Evolutionary conservation across 2,797 vertebrate species (phyloP).

Genomic region (Pterois miles): DNA sequence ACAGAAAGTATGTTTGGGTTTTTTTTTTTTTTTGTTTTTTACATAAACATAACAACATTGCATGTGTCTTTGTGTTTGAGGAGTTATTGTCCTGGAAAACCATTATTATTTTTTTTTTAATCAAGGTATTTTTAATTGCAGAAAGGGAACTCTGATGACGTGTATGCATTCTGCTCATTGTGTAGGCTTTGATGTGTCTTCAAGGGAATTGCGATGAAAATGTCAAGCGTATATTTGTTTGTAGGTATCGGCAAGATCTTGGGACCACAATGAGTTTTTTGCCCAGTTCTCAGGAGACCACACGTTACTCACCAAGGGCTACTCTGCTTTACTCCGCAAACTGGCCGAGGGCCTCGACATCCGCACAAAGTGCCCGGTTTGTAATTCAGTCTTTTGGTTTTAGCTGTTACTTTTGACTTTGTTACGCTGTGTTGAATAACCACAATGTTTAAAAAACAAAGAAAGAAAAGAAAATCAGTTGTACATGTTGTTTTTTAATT

Average conservation of each 20-base stretch:
- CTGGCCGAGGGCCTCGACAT: constrained; percentile 93
- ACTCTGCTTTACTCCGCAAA: constrained; percentile 88
- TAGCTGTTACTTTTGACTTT: neutral
- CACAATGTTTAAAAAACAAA: neutral
- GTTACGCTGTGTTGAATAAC: neutral
- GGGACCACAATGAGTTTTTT: constrained; percentile 99
- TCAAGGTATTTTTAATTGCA: neutral
- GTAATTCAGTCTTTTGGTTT: neutral
- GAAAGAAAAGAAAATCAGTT: neutral
- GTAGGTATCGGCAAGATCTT: constrained; percentile 95
- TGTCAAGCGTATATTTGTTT: neutral
- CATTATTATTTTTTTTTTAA: neutral
- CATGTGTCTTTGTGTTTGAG: neutral
- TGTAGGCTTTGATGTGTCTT: neutral
- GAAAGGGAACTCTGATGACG: neutral
- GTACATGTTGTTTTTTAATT: neutral
- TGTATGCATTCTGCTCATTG: neutral
- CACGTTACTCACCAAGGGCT: constrained; percentile 91
- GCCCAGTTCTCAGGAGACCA: constrained; percentile 99
- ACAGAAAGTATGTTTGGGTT: too few species aligned
- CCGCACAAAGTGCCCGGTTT: constrained; percentile 83
- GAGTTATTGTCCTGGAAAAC: neutral
- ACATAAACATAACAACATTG: too few species aligned
- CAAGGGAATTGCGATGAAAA: neutral
- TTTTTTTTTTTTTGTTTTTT: too few species aligned